A percentile compares a stretch with the other conserved stretches of the same genome.
Evolutionary conservation across 2,113 vertebrate species (phyloP).

Genomic region (Cebus imitator): DNA sequence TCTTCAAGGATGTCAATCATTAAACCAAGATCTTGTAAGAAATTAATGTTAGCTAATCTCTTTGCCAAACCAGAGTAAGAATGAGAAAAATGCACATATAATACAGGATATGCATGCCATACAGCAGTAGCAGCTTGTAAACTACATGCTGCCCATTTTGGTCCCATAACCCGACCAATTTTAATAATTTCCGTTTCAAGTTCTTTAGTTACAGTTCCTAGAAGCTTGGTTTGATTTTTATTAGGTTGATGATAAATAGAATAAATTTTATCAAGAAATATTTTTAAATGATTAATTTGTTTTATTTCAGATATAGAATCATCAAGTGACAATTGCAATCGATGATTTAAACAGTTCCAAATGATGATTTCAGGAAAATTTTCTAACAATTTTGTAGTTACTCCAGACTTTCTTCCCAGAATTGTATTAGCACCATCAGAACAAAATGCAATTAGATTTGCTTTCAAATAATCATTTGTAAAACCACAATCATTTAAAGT

Average conservation of each 20-base stretch:
- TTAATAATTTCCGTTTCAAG: constrained; percentile 49
- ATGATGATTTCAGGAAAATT: constrained; percentile 47
- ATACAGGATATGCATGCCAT: neutral
- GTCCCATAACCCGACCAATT: constrained; percentile 15
- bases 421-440: constrained; percentile 36
- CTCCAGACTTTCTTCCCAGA: constrained; percentile 14
- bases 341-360: constrained; percentile 52
- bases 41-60: constrained; percentile 51
- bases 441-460: constrained; percentile 52
- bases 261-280: constrained; percentile 51
- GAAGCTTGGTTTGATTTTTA: constrained; percentile 46
- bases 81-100: constrained; percentile 5
- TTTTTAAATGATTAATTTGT: constrained; percentile 52
- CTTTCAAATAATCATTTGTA: constrained; percentile 52
- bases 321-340: constrained; percentile 40
- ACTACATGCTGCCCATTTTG: neutral
- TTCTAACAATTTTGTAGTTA: constrained; percentile 44
- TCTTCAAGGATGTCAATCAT: constrained; percentile 58
- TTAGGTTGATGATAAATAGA: constrained; percentile 23
- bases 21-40: constrained; percentile 49
- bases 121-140: neutral
- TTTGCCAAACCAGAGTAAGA: constrained; percentile 49
- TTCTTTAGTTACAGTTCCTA: constrained; percentile 47
- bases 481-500: constrained; percentile 49
- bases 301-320: constrained; percentile 60